Evolutionary conservation across 1,140 invertebrate genomes (phyloP), one percentile per base, ranked within the genome.

Genomic region (Conus betulinus): DNA sequence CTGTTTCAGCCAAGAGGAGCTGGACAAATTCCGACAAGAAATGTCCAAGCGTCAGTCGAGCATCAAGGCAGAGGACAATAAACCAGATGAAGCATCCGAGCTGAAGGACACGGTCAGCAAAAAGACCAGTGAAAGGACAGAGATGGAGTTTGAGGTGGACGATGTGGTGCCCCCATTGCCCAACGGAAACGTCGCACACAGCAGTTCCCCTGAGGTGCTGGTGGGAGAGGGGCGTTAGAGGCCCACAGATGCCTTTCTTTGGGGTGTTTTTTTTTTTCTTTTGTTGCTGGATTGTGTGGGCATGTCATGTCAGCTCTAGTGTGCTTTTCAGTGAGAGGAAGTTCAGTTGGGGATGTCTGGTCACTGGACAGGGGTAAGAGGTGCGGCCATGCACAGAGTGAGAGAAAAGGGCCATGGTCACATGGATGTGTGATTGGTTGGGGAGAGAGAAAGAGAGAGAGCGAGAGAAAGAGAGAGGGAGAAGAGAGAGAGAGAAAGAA

Each of bases 1-100:
- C 5, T 83, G 74, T 90, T 91, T 60, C 90, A 94, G 93, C 82
- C 93, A 91, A 85, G 93, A 94, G 85, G 93, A 94, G 63, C 92
- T 94, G 60, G 93, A 94, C 63, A 91, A 90, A 71, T 90, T 92
- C 78, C 86, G 90, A 57, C 86, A 88, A 60, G 92, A 93, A 83
- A 92, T 93, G 84, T 87, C 89, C 51, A 91, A 92, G 55, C 84
- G 88, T 4, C 90, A 91, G 71, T 39, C 89, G 51, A 55, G 25
- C 13, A 71, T 87, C 78, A 39, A 90, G 25, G 55, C 27, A 13
- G 79, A 85, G 17, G 88, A 81, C 39, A 3, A 3, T 3, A 84
- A 84, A 52, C 10, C 82, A 8, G 82, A 25, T 3, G 82, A 84
- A 20, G 25, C 78, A 17, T 39, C 11, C 0, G n/a, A 15, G n/a